Conservation (phyloP, 2,888 invertebrate species). For the Crepidodera aurea region DNA sequence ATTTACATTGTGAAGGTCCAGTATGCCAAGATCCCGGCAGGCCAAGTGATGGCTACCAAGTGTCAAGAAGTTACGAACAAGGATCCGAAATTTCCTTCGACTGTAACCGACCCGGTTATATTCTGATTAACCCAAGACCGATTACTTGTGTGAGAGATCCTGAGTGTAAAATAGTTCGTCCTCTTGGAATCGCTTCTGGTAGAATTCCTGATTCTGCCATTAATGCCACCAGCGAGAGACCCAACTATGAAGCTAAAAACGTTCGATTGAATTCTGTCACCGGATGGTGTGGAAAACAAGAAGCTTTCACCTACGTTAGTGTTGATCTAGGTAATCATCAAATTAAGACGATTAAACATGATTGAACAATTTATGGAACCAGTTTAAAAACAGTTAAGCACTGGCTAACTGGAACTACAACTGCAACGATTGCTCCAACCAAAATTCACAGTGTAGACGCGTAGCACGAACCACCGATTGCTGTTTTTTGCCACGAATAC, state of each 20-base stretch:
- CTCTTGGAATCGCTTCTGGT: slow-evolving; percentile 76
- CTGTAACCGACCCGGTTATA: slow-evolving; percentile 91
- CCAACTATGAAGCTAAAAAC: slow-evolving; percentile 90
- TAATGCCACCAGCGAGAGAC: slow-evolving; percentile 91
- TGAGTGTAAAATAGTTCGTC: slow-evolving; percentile 91
- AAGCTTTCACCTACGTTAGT: slow-evolving; percentile 94
- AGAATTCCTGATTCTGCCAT: slow-evolving; percentile 94
- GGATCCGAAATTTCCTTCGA: slow-evolving; percentile 91
- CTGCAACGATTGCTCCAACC: no score
- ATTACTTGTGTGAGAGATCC: slow-evolving; percentile 92
- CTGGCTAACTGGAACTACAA: no score
- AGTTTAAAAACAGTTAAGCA: no score
- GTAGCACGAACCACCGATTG: no score
- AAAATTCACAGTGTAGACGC: no score
- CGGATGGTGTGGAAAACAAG: slow-evolving; percentile 97
- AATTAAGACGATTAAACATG: no score
- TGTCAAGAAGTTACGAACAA: slow-evolving; percentile 85
- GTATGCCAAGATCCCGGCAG: slow-evolving; percentile 96
- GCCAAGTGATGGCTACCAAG: slow-evolving; percentile 90
- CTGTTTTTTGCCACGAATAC: no score
- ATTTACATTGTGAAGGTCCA: slow-evolving; percentile 94
- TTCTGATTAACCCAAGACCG: slow-evolving; percentile 88
- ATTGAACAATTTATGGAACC: no score
- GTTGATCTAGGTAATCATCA: slow-evolving; percentile 73
- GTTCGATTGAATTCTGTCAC: slow-evolving; percentile 91